Evolutionary conservation across 2,113 vertebrate genomes (phyloP).

Genomic region (Camelus bactrianus): DNA sequence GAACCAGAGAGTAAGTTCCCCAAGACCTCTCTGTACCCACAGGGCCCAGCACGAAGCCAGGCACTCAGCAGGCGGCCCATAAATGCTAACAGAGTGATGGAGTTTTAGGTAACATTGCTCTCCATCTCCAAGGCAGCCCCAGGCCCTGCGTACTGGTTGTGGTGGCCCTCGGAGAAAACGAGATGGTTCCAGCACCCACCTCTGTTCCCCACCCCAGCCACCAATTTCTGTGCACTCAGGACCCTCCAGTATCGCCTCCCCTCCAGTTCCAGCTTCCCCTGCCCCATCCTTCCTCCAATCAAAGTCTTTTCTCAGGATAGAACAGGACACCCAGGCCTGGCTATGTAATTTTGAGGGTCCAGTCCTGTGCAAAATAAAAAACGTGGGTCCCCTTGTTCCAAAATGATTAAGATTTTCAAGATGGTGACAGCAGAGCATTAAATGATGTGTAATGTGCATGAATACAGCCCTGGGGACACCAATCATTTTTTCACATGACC

Average conservation of each 20-base stretch:
- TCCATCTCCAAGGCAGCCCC: neutral
- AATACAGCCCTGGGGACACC: neutral
- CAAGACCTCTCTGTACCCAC: neutral
- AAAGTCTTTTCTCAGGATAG: neutral
- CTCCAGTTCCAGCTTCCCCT: neutral
- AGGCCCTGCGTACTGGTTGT: too few species aligned
- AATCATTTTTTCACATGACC: neutral
- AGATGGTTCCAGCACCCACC: too few species aligned
- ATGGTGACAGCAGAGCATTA: neutral
- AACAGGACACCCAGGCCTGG: neutral
- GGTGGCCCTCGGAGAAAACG: neutral
- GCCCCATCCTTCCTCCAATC: neutral
- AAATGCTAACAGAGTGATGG: rapidly evolving
- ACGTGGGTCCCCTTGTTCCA: neutral
- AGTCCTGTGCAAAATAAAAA: neutral
- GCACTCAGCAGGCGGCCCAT: neutral
- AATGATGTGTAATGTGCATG: rapidly evolving
- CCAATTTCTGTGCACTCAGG: too few species aligned
- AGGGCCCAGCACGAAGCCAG: neutral
- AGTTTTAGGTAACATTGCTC: neutral
- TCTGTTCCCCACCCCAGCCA: neutral
- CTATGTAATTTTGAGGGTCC: neutral
- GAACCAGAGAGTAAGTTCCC: neutral
- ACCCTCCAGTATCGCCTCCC: too few species aligned
- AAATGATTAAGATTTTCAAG: neutral